Base-by-base conservation (phyloP, 2,113 vertebrate species). In the Opisthocomus hoazin region DNA sequence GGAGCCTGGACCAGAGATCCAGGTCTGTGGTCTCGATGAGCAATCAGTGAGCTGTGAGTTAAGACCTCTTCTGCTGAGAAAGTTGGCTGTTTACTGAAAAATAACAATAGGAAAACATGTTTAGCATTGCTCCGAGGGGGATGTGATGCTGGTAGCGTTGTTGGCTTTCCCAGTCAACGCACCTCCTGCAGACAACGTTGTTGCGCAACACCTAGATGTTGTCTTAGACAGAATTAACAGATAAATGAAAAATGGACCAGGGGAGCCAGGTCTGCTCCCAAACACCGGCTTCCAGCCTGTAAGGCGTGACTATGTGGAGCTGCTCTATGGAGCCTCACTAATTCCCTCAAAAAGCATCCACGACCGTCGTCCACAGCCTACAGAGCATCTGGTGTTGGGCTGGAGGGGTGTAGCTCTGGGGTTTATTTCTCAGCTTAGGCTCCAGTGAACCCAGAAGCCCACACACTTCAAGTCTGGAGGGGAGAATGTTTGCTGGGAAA, bases 281-380 rank as follows among this genome's bases (percentile, higher is more conserved):
- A 53, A 70, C 41, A 20, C 34, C 76, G 20, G 36, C 27, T 80
- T 86, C 63, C 32, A 80, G 34, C 41, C 54, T 86, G 32, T 20
- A 78, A 70, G n/a, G 6, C 0, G 0, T 61, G 36, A 48, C 61
- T 82, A 6, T 53, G 15, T 69, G 83, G 56, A 86, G 21, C 32
- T 89, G 51, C 22, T 89, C 37, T 63, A 17, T 9, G 34, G 32
- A 83, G 9, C 46, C 37, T 80, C 23, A 5, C 13, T 53, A 29
- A 80, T 41, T 43, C 29, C 36, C n/a, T 80, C 41, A 54, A 48
- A 85, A 89, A 93, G 6, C 51, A 60, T 57, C 63, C 56, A 63
- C 30, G 22, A 17, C 15, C 0, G 4, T 46, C 43, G 51, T 58
- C 23, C 4, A 0, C 34, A 41, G 37, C 46, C 57, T 63, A 37